Conservation (phyloP, 2,888 invertebrate species). For the Bimastos eiseni region DNA sequence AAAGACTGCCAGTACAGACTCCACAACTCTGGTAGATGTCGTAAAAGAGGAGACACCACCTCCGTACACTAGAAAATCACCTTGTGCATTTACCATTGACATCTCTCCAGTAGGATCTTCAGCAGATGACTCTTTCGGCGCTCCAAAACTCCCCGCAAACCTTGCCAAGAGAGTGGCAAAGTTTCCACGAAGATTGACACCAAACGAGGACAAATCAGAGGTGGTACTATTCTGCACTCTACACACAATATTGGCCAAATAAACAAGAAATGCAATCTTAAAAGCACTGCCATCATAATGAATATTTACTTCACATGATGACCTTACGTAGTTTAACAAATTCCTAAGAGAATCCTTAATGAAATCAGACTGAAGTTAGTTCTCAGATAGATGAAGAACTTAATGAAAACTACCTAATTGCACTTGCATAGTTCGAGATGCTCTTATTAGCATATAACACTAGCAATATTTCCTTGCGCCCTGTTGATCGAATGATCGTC, state of each 20-base stretch:
- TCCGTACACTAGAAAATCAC: not conserved
- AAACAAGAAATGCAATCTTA: not conserved
- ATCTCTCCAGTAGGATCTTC: not conserved
- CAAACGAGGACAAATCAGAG: not conserved
- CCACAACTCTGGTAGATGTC: not conserved
- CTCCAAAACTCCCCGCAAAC: not conserved
- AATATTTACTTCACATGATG: not conserved
- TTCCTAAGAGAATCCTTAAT: not conserved
- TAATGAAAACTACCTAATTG: too few relatives aligned
- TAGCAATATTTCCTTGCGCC: too few relatives aligned
- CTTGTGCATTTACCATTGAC: constrained; percentile 23
- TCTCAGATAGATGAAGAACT: too few relatives aligned
- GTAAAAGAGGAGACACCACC: not conserved
- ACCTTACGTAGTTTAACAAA: not conserved
- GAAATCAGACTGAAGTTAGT: not conserved
- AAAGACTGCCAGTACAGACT: not conserved
- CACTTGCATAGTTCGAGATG: not conserved
- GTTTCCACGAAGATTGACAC: not conserved
- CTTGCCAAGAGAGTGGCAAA: constrained; percentile 9
- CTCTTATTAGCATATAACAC: not conserved
- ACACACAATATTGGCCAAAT: not conserved
- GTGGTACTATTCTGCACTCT: not conserved
- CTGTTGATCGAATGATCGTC: too few relatives aligned
- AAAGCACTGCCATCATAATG: not conserved
- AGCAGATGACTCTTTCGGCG: not conserved